Evolutionary conservation across 2,113 vertebrate species (phyloP).

Genomic region (Gorsachius goisagi): DNA sequence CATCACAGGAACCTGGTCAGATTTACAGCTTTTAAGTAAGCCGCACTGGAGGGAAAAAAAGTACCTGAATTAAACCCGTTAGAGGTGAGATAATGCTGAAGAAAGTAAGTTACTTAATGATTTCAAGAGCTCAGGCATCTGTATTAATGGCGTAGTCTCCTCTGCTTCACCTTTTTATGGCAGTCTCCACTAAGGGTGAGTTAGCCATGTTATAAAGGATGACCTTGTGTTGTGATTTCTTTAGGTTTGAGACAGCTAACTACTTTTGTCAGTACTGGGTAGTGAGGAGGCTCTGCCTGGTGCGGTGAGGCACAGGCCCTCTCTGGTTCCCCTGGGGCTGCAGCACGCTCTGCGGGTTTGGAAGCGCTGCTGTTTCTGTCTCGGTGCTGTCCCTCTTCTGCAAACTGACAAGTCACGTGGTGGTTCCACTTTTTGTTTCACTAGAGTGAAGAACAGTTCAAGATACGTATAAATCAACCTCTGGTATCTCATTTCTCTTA

Average conservation of each 20-base stretch:
- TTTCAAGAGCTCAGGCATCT: neutral
- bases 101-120: neutral
- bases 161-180: neutral
- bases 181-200: neutral
- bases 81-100: neutral
- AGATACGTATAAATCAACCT: neutral
- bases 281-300: neutral
- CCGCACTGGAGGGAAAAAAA: accelerated
- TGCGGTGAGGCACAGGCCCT: accelerated
- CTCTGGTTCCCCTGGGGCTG: neutral
- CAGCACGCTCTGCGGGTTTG: accelerated
- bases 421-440: neutral
- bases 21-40: neutral
- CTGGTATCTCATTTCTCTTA: neutral
- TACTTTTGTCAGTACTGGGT: neutral
- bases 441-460: neutral
- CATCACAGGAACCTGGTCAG: neutral
- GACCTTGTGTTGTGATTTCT: neutral
- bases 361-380: accelerated
- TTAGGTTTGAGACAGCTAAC: neutral
- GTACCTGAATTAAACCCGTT: neutral
- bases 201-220: neutral
- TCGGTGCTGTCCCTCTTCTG: neutral
- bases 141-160: neutral
- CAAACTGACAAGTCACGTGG: accelerated